phyloP scores from a whole-genome alignment of 1,140 invertebrate genomes.

The Linepithema humile region DNA sequence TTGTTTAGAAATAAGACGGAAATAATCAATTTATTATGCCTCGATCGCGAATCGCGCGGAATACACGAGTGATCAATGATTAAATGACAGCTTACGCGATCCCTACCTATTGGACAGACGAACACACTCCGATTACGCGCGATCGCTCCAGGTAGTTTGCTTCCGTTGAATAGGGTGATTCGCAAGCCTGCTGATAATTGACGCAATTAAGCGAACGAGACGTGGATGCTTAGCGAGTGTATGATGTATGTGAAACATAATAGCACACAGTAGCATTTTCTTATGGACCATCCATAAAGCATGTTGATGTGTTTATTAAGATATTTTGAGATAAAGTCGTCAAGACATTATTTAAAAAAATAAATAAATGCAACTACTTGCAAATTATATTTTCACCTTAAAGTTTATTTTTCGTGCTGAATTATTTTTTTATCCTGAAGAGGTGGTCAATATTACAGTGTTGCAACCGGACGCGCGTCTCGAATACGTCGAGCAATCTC shows the following conservation, averaged over 20 bases:
- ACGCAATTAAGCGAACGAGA: background rate
- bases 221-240: background rate
- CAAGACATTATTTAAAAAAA: background rate
- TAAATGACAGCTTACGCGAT: conserved; percentile 20
- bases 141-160: conserved; percentile 11
- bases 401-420: no score
- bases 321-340: background rate
- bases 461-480: background rate
- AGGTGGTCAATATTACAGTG: background rate
- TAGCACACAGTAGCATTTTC: background rate
- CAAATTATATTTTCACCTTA: background rate
- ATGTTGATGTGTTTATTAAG: background rate
- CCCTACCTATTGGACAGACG: background rate
- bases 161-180: background rate
- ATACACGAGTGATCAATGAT: conserved; percentile 41
- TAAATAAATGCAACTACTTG: background rate
- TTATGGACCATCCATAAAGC: background rate
- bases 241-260: background rate
- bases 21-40: conserved; percentile 43
- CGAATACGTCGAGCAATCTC: conserved; percentile 21
- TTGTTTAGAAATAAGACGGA: conserved; percentile 48
- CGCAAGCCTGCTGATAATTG: background rate
- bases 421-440: background rate
- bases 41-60: background rate
- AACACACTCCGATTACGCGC: background rate